These are phyloP conservation scores for Petrolisthes manimaculis DNA, from an alignment of 2,888 invertebrate genomes.

Conservation along the genomic window DNA sequence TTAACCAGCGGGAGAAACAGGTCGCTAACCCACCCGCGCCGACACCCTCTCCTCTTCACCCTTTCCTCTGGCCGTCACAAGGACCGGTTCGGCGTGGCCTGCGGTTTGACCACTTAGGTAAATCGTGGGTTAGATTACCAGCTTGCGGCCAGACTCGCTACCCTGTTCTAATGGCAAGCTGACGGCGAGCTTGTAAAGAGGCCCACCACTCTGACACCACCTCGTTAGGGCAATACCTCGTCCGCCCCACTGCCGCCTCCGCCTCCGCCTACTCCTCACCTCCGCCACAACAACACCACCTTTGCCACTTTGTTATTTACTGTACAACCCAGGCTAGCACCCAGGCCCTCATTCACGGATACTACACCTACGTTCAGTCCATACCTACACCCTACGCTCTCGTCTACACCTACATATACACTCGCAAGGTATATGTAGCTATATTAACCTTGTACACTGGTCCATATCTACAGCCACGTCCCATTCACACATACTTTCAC, in stretches of 20 bases:
- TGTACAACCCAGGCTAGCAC: too few relatives aligned
- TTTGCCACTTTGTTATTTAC: too few relatives aligned
- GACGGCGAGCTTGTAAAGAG: conserved; percentile 55
- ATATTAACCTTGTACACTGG: too few relatives aligned
- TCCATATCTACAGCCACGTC: too few relatives aligned
- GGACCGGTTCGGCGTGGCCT: conserved; percentile 34
- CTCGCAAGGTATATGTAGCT: too few relatives aligned
- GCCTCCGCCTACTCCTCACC: conserved; percentile 25
- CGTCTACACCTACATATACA: neutral
- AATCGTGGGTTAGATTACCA: conserved; percentile 60
- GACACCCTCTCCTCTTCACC: conserved; percentile 23
- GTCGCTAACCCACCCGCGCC: conserved; percentile 34
- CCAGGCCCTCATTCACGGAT: too few relatives aligned
- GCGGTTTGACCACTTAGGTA: conserved; percentile 59
- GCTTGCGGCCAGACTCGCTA: conserved; percentile 56
- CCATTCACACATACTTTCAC: too few relatives aligned
- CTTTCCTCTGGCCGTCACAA: conserved; percentile 19
- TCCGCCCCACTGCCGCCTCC: conserved; percentile 11
- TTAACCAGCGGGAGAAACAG: conserved; percentile 48
- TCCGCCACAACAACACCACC: neutral
- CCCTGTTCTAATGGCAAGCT: conserved; percentile 59
- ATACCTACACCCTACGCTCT: too few relatives aligned
- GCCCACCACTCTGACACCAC: conserved; percentile 55
- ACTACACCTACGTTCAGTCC: too few relatives aligned
- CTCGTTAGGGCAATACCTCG: conserved; percentile 47